Conservation (phyloP, 2,888 invertebrate genomes). For the Acanthococcus lagerstroemiae region DNA sequence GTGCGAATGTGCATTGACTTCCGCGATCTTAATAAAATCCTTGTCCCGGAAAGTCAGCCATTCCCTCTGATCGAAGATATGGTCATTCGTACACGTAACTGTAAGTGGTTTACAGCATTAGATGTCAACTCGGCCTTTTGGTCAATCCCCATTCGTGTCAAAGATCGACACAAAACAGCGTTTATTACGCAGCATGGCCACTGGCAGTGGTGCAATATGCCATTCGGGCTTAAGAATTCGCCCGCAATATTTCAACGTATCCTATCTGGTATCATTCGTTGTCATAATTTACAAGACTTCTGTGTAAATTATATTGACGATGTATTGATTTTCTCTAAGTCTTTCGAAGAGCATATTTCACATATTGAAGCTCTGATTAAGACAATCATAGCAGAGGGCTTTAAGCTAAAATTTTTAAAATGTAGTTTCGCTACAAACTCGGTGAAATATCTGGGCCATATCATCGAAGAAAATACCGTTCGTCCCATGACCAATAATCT, state of each 20-base stretch:
- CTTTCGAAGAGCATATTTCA: slow-evolving; percentile 35
- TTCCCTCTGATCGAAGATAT: slow-evolving; percentile 20
- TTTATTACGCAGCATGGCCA: slow-evolving; percentile 21
- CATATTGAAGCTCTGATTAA: slow-evolving; percentile 34
- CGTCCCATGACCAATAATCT: slow-evolving; percentile 24
- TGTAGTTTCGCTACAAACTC: no score
- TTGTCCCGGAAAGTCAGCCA: slow-evolving; percentile 18
- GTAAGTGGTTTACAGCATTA: no score
- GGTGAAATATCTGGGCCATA: no score
- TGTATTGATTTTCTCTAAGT: slow-evolving; percentile 32
- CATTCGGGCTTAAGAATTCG: slow-evolving; percentile 25
- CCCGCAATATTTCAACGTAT: not conserved
- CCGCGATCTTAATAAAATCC: slow-evolving; percentile 15
- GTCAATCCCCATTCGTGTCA: slow-evolving; percentile 34
- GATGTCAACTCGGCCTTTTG: no score
- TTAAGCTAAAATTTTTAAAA: slow-evolving; percentile 20
- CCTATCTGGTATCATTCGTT: not conserved
- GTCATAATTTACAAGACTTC: not conserved
- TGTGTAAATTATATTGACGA: not conserved
- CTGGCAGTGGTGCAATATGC: not conserved
- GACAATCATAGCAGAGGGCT: slow-evolving; percentile 32
- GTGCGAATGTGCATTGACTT: slow-evolving; percentile 18
- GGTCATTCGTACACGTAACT: slow-evolving; percentile 28
- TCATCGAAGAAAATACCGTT: slow-evolving; percentile 20
- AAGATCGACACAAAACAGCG: slow-evolving; percentile 23